These are phyloP conservation scores for Sycophaga agraensis DNA, from an alignment of 1,140 invertebrate genomes.

Conservation along the genomic window DNA sequence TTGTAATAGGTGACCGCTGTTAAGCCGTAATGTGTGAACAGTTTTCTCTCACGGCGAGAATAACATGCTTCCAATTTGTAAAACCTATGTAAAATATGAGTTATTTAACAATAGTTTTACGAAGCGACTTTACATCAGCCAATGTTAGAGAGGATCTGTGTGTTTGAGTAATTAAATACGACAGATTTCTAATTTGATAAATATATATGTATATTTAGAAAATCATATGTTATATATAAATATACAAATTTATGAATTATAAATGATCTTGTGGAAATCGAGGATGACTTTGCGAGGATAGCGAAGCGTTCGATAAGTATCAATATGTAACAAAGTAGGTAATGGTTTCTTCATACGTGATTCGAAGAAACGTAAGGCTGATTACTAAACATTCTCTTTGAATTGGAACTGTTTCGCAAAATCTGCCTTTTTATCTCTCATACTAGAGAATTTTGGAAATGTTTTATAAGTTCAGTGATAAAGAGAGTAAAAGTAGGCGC, in stretches of 20 bases:
- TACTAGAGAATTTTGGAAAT: too few relatives aligned
- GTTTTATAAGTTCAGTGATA: too few relatives aligned
- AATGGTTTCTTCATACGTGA: conserved; percentile 3
- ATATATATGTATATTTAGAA: conserved; percentile 21
- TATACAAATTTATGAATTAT: conserved; percentile 18
- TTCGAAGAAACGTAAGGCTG: conserved; percentile 5
- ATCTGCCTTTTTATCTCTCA: too few relatives aligned
- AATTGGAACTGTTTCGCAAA: too few relatives aligned
- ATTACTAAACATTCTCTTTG: too few relatives aligned
- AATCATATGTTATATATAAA: conserved; percentile 26
- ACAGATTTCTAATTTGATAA: conserved; percentile 33
- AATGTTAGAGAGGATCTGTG: conserved; percentile 32
- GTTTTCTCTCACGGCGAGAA: conserved; percentile 47
- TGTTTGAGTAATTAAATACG: conserved; percentile 45
- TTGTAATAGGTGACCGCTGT: conserved; percentile 22
- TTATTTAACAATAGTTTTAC: not conserved
- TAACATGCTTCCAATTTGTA: conserved; percentile 46
- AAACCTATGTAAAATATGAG: conserved; percentile 17
- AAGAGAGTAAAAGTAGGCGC: too few relatives aligned
- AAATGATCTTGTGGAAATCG: not conserved
- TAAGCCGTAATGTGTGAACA: conserved; percentile 36
- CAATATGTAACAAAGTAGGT: not conserved
- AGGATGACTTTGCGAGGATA: not conserved
- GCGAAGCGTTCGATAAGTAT: conserved; percentile 15
- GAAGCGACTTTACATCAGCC: conserved; percentile 4